These are phyloP conservation scores for Ambastaia sidthimunki DNA, from an alignment of 2,797 vertebrate genomes.

Conservation along the genomic window DNA sequence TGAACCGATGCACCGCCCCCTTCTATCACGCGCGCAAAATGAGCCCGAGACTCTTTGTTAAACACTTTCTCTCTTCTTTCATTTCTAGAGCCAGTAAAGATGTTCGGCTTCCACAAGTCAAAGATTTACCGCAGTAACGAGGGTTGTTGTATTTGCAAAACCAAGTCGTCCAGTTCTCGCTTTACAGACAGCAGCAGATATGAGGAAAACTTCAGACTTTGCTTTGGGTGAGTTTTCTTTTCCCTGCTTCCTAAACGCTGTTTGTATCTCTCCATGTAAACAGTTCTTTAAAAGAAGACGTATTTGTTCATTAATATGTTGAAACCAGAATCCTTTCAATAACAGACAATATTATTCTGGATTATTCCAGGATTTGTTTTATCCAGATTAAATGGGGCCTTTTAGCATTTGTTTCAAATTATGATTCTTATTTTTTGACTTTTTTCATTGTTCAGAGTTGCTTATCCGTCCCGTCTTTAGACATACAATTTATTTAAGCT, in stretches of 20 bases:
- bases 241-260: background rate
- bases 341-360: background rate
- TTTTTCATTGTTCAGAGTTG: background rate
- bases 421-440: background rate
- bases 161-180: constrained; percentile 85
- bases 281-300: background rate
- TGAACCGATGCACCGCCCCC: background rate
- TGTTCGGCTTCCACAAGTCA: constrained; percentile 87
- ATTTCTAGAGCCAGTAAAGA: constrained; percentile 58
- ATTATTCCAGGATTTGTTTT: too few species aligned
- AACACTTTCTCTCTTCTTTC: constrained; percentile 9
- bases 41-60: background rate
- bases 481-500: background rate
- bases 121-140: constrained; percentile 86
- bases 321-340: background rate
- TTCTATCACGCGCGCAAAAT: constrained; percentile 7
- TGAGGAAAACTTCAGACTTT: constrained; percentile 82
- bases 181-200: constrained; percentile 86
- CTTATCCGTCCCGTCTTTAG: background rate
- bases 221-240: constrained; percentile 79
- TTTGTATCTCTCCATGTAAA: background rate
- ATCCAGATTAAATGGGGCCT: too few species aligned
- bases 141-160: constrained; percentile 86
- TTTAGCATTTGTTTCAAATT: background rate
- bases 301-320: background rate